Percentiles rank a stretch among this genome's conserved stretches.
Evolutionary conservation across 2,113 vertebrate species (phyloP).

Genomic region (Tricholaema leucomelas): DNA sequence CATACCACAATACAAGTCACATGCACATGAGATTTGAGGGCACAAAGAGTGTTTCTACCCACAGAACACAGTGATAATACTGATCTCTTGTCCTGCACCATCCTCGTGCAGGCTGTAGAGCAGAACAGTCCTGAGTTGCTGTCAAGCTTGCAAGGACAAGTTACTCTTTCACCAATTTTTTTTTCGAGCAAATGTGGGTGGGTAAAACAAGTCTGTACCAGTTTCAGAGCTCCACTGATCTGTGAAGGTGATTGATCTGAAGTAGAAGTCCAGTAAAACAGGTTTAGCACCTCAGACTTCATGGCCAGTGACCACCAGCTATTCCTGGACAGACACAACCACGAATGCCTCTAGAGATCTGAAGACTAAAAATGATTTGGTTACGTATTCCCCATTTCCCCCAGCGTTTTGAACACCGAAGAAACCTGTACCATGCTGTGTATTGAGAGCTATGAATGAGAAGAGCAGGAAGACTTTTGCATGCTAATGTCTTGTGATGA

Average conservation of each 20-base stretch:
- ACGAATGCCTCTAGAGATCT: neutral
- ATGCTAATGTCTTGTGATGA: neutral
- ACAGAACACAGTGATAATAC: accelerated
- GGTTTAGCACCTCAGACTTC: neutral
- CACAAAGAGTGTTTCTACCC: neutral
- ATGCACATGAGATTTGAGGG: accelerated
- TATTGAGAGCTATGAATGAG: neutral
- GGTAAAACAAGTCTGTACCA: neutral
- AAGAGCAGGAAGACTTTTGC: neutral
- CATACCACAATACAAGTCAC: neutral
- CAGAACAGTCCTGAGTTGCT: neutral
- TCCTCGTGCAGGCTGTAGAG: neutral
- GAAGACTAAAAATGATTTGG: neutral
- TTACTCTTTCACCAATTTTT: neutral
- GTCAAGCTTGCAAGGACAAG: neutral
- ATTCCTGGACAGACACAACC: neutral
- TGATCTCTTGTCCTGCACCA: neutral
- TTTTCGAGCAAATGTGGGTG: accelerated
- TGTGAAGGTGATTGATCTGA: neutral
- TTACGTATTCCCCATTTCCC: neutral
- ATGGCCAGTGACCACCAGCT: neutral
- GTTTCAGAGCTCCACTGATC: neutral
- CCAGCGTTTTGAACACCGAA: neutral
- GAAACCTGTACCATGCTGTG: neutral
- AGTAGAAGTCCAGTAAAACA: neutral